Evolutionary conservation across 2,888 invertebrate genomes (phyloP), one percentile per base, ranked within the genome.

Genomic region (Lomographa bimaculata): DNA sequence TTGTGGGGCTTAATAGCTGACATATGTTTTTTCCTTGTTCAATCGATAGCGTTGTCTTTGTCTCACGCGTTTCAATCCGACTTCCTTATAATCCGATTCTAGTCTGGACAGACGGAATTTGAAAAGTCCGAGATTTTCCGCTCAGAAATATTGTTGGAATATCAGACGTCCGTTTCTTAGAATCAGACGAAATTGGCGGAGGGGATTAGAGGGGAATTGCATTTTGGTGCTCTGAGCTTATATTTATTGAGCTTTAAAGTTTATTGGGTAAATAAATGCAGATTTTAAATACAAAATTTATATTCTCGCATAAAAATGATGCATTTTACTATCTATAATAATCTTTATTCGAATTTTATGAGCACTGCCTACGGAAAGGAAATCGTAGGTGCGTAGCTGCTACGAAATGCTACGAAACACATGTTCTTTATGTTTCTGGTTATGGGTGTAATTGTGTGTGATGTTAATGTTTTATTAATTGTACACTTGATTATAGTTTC

Each of bases 71-170:
- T 80, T 79, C 74, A 77, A 77, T 75, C 54, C 56, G 75, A 77
- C 73, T 76, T 70, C 38, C 50, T 59, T 68, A 75, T 80, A 83
- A 85, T 82, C 79, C 79, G 72, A 79, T 79, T 73, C 60, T 52
- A 62, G 70, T 69, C 71, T 70, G 70, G 73, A 67, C 73, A 57
- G 63, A 63, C 53, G 63, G 77, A 78, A 80, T 81, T 85, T 80
- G 69, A 66, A 63, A 68, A 63, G 39, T 21, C 37, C 43, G 64
- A 53, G 60, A 57, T 63, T 57, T 57, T 34, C 55, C 60, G 64
- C 60, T 66, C 62, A 57, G 67, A 64, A 68, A 71, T 70, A 69
- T 72, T 71, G 69, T 49, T 60, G 63, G 65, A 73, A 77, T 74
- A 74, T 77, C 68, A 73, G 74, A 71, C 66, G 66, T 60, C 66